phyloP scores from a whole-genome alignment of 2,888 invertebrate species.

The Aproaerema taeniolella region DNA sequence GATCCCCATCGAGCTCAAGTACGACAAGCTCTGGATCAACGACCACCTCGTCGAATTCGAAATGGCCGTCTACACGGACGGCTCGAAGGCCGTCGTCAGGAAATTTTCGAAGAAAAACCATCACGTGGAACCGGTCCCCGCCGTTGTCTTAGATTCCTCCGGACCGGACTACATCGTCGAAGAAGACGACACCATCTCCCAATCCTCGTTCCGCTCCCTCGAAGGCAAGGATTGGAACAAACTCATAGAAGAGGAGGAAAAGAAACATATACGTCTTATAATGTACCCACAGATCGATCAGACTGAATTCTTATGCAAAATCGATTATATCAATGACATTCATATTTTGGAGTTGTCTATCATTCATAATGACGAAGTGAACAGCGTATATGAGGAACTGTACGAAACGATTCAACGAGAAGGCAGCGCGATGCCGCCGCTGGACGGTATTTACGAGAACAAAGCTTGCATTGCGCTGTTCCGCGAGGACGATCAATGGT shows the following conservation, averaged over 20 bases:
- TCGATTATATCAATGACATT: constrained; percentile 45
- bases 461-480: constrained; percentile 81
- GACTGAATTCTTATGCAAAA: constrained; percentile 45
- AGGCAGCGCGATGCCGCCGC: constrained; percentile 50
- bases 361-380: constrained; percentile 52
- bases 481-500: constrained; percentile 81
- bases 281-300: too few species aligned
- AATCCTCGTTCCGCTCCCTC: too few species aligned
- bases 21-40: constrained; percentile 58
- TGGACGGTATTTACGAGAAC: constrained; percentile 63
- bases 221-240: constrained; percentile 48
- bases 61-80: constrained; percentile 54
- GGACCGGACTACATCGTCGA: constrained; percentile 54
- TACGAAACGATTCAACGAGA: constrained; percentile 65
- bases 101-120: constrained; percentile 32
- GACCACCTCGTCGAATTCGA: constrained; percentile 66
- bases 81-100: constrained; percentile 39
- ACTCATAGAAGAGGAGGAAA: constrained; percentile 43
- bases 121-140: background rate
- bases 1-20: constrained; percentile 50
- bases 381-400: constrained; percentile 62
- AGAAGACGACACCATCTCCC: constrained; percentile 31
- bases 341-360: constrained; percentile 49
- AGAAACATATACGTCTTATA: too few species aligned
- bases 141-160: constrained; percentile 34